Evolutionary conservation across 2,113 vertebrate species (phyloP).

Genomic region (Casuarius casuarius): DNA sequence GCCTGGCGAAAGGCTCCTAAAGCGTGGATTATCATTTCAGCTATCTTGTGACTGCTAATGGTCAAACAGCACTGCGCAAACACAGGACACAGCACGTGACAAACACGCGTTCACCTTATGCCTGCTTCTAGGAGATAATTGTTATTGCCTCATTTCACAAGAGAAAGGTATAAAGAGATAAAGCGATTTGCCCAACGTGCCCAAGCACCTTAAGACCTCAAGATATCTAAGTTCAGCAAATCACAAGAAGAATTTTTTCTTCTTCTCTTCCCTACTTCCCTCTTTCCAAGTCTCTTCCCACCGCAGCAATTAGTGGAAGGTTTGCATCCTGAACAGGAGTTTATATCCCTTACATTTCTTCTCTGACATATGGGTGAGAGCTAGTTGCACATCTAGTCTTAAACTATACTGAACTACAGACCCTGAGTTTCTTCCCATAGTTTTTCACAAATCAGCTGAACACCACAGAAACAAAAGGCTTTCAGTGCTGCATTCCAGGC

Average conservation of each 20-base stretch:
- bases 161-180: not conserved
- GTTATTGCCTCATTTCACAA: accelerated
- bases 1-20: not conserved
- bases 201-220: not conserved
- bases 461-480: not conserved
- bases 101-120: not conserved
- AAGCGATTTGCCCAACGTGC: not conserved
- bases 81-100: not conserved
- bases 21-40: not conserved
- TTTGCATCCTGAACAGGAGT: not conserved
- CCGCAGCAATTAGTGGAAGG: accelerated
- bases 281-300: not conserved
- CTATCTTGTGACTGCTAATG: accelerated
- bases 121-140: not conserved
- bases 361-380: no score
- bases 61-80: not conserved
- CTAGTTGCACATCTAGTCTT: accelerated
- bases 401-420: accelerated
- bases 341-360: accelerated
- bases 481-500: accelerated
- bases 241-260: not conserved
- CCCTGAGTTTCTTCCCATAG: accelerated
- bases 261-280: not conserved
- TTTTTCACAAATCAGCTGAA: not conserved
- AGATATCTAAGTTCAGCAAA: not conserved